Evolutionary conservation across 2,888 invertebrate genomes (phyloP).

Genomic region (Nezara viridula): DNA sequence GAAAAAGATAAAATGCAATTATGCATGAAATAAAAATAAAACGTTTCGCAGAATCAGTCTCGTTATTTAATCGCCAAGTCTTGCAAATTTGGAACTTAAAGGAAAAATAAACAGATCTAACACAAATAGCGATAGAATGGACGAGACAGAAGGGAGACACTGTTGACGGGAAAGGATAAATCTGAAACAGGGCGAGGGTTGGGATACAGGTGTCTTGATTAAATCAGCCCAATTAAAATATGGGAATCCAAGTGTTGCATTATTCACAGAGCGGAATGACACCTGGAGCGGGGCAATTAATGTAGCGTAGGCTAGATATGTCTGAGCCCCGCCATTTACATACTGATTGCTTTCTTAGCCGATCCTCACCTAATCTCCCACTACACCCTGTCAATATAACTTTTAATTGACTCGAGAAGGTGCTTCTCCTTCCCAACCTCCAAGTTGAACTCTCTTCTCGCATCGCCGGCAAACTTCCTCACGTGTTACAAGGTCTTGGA

Average conservation of each 20-base stretch:
- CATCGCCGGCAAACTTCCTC: neutral
- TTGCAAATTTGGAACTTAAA: too few relatives aligned
- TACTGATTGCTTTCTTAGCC: slow-evolving; percentile 44
- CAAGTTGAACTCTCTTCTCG: neutral
- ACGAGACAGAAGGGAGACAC: neutral
- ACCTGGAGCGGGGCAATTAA: slow-evolving; percentile 14
- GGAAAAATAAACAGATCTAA: neutral
- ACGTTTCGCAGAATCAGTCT: too few relatives aligned
- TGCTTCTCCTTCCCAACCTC: neutral
- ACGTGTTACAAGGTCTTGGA: slow-evolving; percentile 9
- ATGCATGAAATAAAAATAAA: too few relatives aligned
- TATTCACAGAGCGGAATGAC: slow-evolving; percentile 16
- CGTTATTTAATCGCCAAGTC: too few relatives aligned
- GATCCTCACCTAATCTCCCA: slow-evolving; percentile 4
- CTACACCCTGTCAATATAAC: slow-evolving; percentile 36
- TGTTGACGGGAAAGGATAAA: neutral
- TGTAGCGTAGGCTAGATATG: slow-evolving; percentile 11
- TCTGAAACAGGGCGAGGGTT: neutral
- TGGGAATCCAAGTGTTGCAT: slow-evolving; percentile 15
- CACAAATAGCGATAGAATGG: neutral
- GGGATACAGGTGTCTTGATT: neutral
- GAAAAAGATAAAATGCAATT: too few relatives aligned
- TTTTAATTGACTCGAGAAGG: slow-evolving; percentile 39
- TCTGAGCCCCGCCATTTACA: slow-evolving; percentile 6
- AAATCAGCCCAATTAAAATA: slow-evolving; percentile 35